Evolutionary conservation across 2,888 invertebrate species (phyloP), one percentile per base, ranked within the genome.

Genomic region (Lepidocyrtinus sp.): DNA sequence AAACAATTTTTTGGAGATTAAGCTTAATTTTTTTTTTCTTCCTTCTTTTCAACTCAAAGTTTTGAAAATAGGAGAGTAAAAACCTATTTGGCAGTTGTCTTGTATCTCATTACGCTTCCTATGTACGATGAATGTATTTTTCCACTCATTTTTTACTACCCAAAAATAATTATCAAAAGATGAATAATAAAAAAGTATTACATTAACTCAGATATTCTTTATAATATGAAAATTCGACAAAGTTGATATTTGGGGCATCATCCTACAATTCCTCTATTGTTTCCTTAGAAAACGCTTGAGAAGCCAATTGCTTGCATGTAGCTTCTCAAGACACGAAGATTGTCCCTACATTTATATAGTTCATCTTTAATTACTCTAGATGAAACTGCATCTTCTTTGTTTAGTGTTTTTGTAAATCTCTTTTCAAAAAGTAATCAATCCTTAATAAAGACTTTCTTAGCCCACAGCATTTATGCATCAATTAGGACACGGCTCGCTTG

Each of bases 361-460:
- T n/a, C n/a, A n/a, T n/a, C n/a, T n/a, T 78, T 78, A 78, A 78
- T 78, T 78, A 78, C 78, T 63, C 78, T 73, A 64, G 78, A 78
- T 78, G 78, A 78, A 73, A 78, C 69, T 26, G 73, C 78, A 78
- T 73, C 73, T 73, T 78, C 69, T 62, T 75, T 75, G 50, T 67
- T 46, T 75, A 61, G 50, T n/a, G 17, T 45, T 73, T 73, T 36
- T 45, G n/a, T 27, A 5, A 2, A 7, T 63, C 63, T 63, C 24
- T 36, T 36, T 12, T 36, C 12, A 36, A 36, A 36, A 36, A 36
- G 36, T 36, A 36, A 36, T 36, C 36, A 36, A 36, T 36, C 36
- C 36, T 36, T 12, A 36, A 36, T 36, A 12, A 12, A 5, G 36
- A 36, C 7, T 5, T 36, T 36, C 36, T 36, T n/a, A n/a, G n/a